A percentile compares a stretch with the other conserved stretches of the same genome.
These are phyloP conservation scores for Xestia c-nigrum DNA, from an alignment of 2,888 invertebrate genomes.

Conservation along the genomic window DNA sequence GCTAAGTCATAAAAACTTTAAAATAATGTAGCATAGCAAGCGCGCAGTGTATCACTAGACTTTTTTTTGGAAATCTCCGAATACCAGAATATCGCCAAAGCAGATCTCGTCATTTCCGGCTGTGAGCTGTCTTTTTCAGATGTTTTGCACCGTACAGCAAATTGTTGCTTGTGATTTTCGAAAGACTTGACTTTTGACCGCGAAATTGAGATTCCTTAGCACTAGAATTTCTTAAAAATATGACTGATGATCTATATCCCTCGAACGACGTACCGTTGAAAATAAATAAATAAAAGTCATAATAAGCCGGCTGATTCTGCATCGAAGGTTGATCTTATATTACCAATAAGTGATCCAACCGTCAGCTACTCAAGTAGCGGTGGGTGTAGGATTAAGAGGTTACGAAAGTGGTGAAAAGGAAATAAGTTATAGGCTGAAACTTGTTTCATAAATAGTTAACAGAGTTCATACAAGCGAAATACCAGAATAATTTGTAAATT, in stretches of 20 bases:
- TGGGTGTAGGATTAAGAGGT: too few relatives aligned
- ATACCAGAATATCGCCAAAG: background rate
- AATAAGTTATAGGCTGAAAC: too few relatives aligned
- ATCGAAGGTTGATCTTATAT: too few relatives aligned
- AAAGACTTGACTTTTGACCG: background rate
- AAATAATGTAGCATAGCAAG: background rate
- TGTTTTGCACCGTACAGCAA: background rate
- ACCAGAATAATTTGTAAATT: too few relatives aligned
- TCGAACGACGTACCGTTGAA: constrained; percentile 9
- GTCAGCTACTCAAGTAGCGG: too few relatives aligned
- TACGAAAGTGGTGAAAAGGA: too few relatives aligned
- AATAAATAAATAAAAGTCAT: too few relatives aligned
- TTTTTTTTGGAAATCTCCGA: background rate
- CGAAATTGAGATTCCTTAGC: background rate
- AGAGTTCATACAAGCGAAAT: too few relatives aligned
- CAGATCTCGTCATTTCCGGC: background rate
- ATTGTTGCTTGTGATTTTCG: background rate
- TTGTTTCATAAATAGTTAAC: too few relatives aligned
- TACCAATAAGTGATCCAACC: too few relatives aligned
- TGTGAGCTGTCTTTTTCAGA: background rate
- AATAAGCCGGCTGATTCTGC: too few relatives aligned
- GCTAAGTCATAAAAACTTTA: background rate
- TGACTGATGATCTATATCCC: constrained; percentile 13
- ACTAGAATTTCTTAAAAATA: constrained; percentile 7
- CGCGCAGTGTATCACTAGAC: background rate